Evolutionary conservation across 2,797 vertebrate genomes (phyloP), one percentile per base, ranked within the genome.

Genomic region (Neosilurus hyrtlii): DNA sequence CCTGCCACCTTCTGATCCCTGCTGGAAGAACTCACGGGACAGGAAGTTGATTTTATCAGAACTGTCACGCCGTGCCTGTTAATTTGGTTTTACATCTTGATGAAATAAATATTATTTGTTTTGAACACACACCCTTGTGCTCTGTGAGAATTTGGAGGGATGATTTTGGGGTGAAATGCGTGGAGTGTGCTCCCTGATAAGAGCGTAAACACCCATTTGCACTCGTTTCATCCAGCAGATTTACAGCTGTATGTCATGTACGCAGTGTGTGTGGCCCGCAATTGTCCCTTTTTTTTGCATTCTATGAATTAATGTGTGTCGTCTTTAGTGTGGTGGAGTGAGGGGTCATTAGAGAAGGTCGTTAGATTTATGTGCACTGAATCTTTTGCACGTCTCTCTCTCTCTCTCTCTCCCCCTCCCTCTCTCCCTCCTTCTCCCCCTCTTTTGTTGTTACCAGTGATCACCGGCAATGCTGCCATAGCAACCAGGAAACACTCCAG

Each of bases 401-500:
- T 43, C 35, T 65, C 76, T 22, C 87, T 86, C 85, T 68, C 88
- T 85, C 85, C 70, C 84, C 85, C 83, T 82, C 89, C 63, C 57
- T 82, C 86, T 30, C 57, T 20, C n/a, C 16, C 70, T 70, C 83
- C 83, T 78, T 81, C 56, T 75, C 78, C 80, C 81, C 90, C 91
- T 92, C 93, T 93, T 92, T 93, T 94, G 91, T 93, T 86, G 85
- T 90, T 84, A 88, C 92, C 92, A 91, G 89, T 90, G 78, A 92
- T 91, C 90, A 91, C 93, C 94, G 90, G 89, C 87, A 87, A 87
- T 26, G 93, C 91, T 93, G 86, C 93, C 92, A 94, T 95, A 84
- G 92, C 94, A 94, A 95, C 94, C 93, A 93, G 93, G 92, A 95
- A 94, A 94, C 94, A 94, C 93, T 94, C 80, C 75, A 85, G 8